phyloP scores from a whole-genome alignment of 1,140 invertebrate species.

The Sminthurides bifidus region DNA sequence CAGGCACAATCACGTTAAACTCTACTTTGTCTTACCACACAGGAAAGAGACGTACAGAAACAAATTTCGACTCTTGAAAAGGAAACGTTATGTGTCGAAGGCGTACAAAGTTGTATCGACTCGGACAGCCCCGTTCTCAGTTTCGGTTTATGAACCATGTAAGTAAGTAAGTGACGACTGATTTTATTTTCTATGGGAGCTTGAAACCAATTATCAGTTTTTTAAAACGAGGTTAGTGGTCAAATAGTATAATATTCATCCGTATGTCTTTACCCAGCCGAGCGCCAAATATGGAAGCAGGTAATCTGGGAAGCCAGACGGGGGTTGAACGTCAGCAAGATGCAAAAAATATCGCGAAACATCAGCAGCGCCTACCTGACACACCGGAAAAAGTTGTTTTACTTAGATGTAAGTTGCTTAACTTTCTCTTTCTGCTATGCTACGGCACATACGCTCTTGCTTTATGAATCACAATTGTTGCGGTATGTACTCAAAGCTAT shows the following conservation, averaged over 20 bases:
- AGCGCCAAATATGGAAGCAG: conserved; percentile 11
- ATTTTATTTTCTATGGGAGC: not conserved
- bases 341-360: conserved; percentile 27
- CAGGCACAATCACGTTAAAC: not conserved
- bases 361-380: conserved; percentile 20
- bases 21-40: not conserved
- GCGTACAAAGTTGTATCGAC: not conserved
- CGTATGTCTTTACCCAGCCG: not conserved
- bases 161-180: not conserved
- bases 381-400: conserved; percentile 23
- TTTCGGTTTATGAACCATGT: not conserved
- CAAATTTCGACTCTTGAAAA: conserved; percentile 8
- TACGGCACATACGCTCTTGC: not conserved
- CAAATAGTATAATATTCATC: not conserved
- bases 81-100: not conserved
- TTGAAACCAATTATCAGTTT: not conserved
- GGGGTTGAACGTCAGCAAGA: conserved; percentile 20
- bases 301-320: conserved; percentile 21
- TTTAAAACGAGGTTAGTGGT: not conserved
- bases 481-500: not conserved
- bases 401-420: conserved; percentile 14
- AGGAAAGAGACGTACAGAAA: conserved; percentile 1
- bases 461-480: not conserved
- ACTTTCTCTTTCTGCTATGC: not conserved
- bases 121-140: not conserved